Base-by-base conservation (phyloP, 2,113 vertebrate species). In the Ellobius talpinus region DNA sequence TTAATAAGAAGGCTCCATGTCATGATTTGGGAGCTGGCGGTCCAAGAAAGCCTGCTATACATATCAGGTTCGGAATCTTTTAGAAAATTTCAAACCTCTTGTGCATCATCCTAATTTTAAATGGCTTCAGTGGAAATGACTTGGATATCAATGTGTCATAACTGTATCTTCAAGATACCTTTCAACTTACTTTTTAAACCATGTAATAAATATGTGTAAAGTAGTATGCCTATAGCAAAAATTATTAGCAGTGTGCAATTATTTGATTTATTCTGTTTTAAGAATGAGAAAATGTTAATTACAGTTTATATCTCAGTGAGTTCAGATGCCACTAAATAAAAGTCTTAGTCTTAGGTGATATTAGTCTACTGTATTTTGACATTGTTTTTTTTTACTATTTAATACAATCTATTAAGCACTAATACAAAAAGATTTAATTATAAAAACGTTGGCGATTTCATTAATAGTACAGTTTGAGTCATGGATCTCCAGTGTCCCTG, bases 141-240 rank as follows among this genome's bases (percentile, higher is more conserved):
- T 52, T n/a, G 84, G 61, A 90, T 72, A 90, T 97, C 87, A 87
- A 77, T 91, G 31, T 63, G 29, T 33, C 9, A 52, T 91, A 86
- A 91, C 13, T 91, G 6, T 9, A 81, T 72, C 14, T 91, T 93
- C 70, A 93, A 86, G 45, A 87, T 47, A 42, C 8, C 3, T 50
- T 63, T 79, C 73, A 55, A 31, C 86, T 81, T 7, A 78, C 11
- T 66, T 93, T 93, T 93, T 42, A 91, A 73, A 39, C 6, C 88
- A 88, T 3, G 50, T 45, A 66, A 78, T 65, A 23, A 31, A n/a
- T n/a, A 58, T 24, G 23, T 81, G 5, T 78, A 39, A 87, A 90
- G 61, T 73, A 66, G 24, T 70, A 70, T 72, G 63, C 17, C 42
- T 76, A 29, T 70, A 39, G 0, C 9, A 91, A 94, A 89, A 81